Base-by-base conservation (phyloP, 2,888 invertebrate species). In the Pachliopta kotzebuea region DNA sequence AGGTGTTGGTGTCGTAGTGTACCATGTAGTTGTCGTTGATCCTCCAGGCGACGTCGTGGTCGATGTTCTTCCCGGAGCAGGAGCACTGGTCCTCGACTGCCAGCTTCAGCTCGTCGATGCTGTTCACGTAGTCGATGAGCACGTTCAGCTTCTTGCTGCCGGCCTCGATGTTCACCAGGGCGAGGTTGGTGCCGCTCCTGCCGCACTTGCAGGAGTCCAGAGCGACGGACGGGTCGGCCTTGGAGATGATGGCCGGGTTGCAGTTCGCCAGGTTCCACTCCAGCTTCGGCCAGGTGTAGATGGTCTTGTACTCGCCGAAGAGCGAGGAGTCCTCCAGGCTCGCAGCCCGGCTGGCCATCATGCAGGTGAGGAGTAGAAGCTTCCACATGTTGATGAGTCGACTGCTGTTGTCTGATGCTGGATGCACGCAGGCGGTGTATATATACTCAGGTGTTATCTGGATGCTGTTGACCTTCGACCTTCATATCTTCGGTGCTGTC, bases 211-310 rank as follows among this genome's bases (percentile, higher is more conserved):
- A 49, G 20, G 49, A 8, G 20, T 49, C 49, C 14, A 20, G 3
- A 3, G 49, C 4, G n/a, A 20, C 9, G 18, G 18, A 6, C n/a
- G 49, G 18, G 20, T 49, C 37, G 14, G 37, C 37, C 14, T 9
- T 49, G 20, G 49, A 49, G 20, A 49, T 49, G 37, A 37, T 14
- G 37, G 14, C 14, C 11, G 37, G 49, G 49, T 20, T 49, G 20
- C 49, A 49, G 49, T 37, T 37, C 11, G 37, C 14, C n/a, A 49
- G 4, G 20, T 6, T 20, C 49, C 49, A 49, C n/a, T 49, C 49
- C n/a, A 49, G 49, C 20, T 49, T 49, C 49, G 49, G 49, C 49
- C 49, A 49, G 49, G 49, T 49, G 49, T 49, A 49, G n/a, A 49
- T n/a, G 20, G 20, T 7, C 49, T 49, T 49, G 49, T 20, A 49